Base-by-base conservation (phyloP, 1,140 invertebrate species). In the Rhyzopertha dominica region DNA sequence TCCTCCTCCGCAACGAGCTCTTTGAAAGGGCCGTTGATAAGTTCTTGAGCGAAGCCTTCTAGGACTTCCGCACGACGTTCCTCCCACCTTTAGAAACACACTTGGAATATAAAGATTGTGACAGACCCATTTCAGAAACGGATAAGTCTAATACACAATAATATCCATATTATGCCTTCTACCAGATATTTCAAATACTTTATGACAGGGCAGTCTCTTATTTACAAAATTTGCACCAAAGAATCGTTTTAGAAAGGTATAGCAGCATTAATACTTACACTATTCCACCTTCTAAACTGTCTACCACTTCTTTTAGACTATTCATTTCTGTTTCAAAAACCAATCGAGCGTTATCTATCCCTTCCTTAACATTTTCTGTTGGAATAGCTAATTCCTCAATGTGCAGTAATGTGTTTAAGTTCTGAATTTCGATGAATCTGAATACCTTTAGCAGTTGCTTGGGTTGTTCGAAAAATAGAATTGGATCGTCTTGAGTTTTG, bases 371-470 rank as follows among this genome's bases (percentile, higher is more conserved):
- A 9, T 74, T 65, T 16, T 71, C 67, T 51, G 76, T 70, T 5
- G 74, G 75, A 13, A 67, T 65, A 4, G 71, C 74, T n/a, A 83
- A 55, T 40, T 76, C 74, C 58, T 82, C 79, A 0, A 78, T 71
- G 25, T 79, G 74, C 25, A 78, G 63, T 53, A 82, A 67, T 16
- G 76, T 78, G 54, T 79, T 80, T 8, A 82, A 62, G 64, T 82
- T 81, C 59, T 82, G 79, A 41, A 75, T 67, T 54, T 80, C 79
- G 34, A 82, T 72, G 24, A 70, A 67, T 40, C 63, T 58, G 51
- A 84, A 81, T 9, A 75, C 69, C 5, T 63, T 57, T 3, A 76
- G 49, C 5, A 83, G 54, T 41, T 82, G 74, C 3, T 66, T 58
- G 1, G 79, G 74, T 25, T 74, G 68, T 25, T 73, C 62, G 53